These are phyloP conservation scores for Xerus rutilus DNA, from an alignment of 2,797 vertebrate genomes.

Conservation along the genomic window DNA sequence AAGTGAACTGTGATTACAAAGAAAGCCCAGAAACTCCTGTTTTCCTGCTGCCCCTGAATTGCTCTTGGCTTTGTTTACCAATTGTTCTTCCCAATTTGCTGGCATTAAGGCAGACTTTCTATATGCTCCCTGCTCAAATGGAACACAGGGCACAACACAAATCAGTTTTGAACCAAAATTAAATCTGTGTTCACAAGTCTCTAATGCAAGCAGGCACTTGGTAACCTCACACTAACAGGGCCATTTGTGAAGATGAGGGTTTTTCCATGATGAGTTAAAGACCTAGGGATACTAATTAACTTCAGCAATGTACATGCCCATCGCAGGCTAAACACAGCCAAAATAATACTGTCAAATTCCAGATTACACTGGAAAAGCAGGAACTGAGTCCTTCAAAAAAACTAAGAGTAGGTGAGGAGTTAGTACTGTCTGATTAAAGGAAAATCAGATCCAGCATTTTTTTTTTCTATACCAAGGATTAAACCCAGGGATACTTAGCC, in stretches of 20 bases:
- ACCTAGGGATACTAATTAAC: slow-evolving; percentile 46
- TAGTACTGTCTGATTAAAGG: neutral
- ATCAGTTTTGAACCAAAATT: neutral
- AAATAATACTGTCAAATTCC: neutral
- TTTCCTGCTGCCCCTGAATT: neutral
- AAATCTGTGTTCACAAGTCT: neutral
- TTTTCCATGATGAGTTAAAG: neutral
- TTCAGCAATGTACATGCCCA: neutral
- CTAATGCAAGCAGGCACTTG: neutral
- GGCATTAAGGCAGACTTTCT: neutral
- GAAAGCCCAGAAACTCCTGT: neutral
- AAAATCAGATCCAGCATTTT: neutral
- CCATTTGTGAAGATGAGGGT: neutral
- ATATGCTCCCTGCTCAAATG: neutral
- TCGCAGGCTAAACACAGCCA: neutral
- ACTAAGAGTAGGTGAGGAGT: neutral
- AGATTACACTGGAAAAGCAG: neutral
- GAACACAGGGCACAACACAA: neutral
- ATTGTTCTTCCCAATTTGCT: neutral
- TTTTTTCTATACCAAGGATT: no score
- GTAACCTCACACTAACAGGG: neutral
- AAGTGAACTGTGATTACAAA: neutral
- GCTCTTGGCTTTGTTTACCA: neutral
- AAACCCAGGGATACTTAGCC: no score
- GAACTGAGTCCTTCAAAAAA: neutral